Evolutionary conservation across 2,113 vertebrate species (phyloP), one percentile per base, ranked within the genome.

Genomic region (Glareola pratincola): DNA sequence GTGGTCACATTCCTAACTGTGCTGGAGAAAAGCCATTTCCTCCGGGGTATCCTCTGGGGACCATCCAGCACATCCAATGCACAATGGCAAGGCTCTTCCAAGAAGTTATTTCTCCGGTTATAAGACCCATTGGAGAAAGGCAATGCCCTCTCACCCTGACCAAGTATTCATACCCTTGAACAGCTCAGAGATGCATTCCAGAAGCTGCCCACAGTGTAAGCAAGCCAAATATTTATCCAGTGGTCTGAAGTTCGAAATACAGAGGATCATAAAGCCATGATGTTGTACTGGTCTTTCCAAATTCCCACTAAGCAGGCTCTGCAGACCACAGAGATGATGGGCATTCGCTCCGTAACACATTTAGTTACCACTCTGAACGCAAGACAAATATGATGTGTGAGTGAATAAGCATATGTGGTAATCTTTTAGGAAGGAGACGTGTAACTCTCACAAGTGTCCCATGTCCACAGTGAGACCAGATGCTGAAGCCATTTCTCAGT

Each of bases 221-320:
- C 8, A 56, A 94, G 37, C 8, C 63, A 92, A 88, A 91, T 84
- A 86, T 94, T 93, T 91, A 73, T 78, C 72, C 57, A 69, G 67
- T 2, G 9, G 47, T 59, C 60, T 75, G 56, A 75, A 91, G 21
- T 80, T 71, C 69, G 64, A 91, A 83, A 80, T 53, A 12, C 5
- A 62, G 59, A 77, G 72, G 37, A 53, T 50, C 20, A 47, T 24
- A 76, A 80, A 80, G 45, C 24, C 50, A 16, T 32, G 43, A 12
- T 80, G 27, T 45, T 37, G 32, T 45, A 27, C 13, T 74, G 57
- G 59, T 6, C 37, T 81, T 84, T 32, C 72, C 63, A 77, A 86
- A 68, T 69, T 69, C 59, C 67, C 54, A 86, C n/a, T 18, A 83
- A 91, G 32, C 6, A 1, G 0, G 5, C 23, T 76, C 57, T 16